Evolutionary conservation across 2,113 vertebrate genomes (phyloP).

Genomic region (Paralichthys olivaceus): DNA sequence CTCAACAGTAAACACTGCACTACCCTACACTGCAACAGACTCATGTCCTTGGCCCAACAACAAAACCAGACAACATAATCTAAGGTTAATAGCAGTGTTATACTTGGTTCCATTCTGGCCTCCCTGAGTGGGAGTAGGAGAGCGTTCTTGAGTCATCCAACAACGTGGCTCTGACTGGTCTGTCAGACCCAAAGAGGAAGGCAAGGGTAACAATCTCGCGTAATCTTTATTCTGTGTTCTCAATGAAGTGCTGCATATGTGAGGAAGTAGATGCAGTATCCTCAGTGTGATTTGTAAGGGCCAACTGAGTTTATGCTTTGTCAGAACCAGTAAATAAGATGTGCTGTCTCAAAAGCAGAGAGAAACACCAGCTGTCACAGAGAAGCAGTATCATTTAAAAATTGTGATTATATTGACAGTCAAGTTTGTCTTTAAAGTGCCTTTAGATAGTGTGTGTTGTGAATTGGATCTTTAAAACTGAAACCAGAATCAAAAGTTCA

Average conservation of each 20-base stretch:
- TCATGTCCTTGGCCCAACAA: slow-evolving; percentile 14
- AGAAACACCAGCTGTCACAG: neutral
- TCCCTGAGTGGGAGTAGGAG: slow-evolving; percentile 3
- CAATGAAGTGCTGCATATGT: too few species aligned
- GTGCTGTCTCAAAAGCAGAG: neutral
- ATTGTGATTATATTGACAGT: neutral
- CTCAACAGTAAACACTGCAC: slow-evolving; percentile 37
- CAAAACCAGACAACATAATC: slow-evolving; percentile 23
- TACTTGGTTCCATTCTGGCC: slow-evolving; percentile 25
- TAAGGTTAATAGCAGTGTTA: slow-evolving; percentile 25
- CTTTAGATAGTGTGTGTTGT: neutral
- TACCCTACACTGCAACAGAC: neutral
- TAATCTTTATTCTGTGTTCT: neutral
- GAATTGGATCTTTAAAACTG: neutral
- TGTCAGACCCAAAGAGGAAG: neutral
- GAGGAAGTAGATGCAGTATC: neutral
- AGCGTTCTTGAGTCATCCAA: slow-evolving; percentile 11
- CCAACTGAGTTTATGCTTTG: neutral
- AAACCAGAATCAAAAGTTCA: too few species aligned
- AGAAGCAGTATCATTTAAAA: neutral
- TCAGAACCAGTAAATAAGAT: neutral
- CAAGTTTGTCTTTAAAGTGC: neutral
- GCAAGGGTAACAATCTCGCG: neutral
- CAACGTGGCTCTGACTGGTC: neutral
- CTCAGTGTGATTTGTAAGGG: neutral